A percentile compares a stretch with the other conserved stretches of the same genome.
These are phyloP conservation scores for Halcyon leucocephala DNA, from an alignment of 2,797 vertebrate genomes.

Conservation along the genomic window DNA sequence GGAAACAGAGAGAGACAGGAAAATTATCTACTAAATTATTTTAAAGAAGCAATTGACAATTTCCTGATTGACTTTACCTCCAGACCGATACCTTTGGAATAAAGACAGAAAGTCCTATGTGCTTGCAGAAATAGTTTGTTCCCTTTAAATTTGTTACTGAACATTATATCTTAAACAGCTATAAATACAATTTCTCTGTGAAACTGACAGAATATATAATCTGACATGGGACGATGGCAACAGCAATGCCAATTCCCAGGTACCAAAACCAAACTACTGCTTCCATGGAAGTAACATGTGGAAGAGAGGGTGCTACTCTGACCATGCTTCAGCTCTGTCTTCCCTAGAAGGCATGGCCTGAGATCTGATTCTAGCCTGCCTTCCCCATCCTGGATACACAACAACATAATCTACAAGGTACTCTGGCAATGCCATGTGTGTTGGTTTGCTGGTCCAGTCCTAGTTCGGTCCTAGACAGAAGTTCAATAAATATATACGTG, in stretches of 20 bases:
- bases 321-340: not conserved
- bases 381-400: not conserved
- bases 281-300: not conserved
- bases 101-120: not conserved
- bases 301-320: not conserved
- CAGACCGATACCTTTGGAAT: not conserved
- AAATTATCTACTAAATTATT: not conserved
- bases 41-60: not conserved
- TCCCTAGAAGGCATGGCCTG: not conserved
- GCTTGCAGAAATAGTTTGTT: not conserved
- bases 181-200: not conserved
- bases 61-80: not conserved
- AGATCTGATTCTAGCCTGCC: not conserved
- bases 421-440: not conserved
- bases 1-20: not conserved
- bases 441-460: not conserved
- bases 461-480: not conserved
- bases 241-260: not conserved
- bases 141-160: not conserved
- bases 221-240: not conserved
- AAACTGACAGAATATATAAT: not conserved
- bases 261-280: not conserved
- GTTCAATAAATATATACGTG: not conserved
- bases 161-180: not conserved
- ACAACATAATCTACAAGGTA: not conserved